Percentiles rank a stretch among this genome's conserved stretches.
Conservation (phyloP, 1,140 invertebrate species). For the Drosophila arawakana region DNA sequence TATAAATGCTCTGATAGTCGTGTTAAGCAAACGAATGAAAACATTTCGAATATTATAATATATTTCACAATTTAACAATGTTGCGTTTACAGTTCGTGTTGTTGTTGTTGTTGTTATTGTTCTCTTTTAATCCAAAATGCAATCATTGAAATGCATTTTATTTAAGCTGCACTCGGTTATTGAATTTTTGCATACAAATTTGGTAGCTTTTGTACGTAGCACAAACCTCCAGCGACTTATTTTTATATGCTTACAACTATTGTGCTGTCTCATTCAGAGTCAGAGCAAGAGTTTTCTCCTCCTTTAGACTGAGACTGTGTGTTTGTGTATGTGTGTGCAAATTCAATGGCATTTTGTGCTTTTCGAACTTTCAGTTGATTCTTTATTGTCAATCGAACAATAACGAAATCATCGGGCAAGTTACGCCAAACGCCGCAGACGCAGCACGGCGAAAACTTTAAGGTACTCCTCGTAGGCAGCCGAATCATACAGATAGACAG, state of each 20-base stretch:
- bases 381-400: conserved; percentile 83
- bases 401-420: conserved; percentile 81
- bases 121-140: conserved; percentile 74
- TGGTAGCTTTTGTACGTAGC: conserved; percentile 54
- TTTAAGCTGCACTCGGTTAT: conserved; percentile 77
- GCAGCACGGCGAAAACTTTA: conserved; percentile 77
- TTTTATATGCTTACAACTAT: conserved; percentile 76
- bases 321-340: conserved; percentile 34
- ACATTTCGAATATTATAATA: conserved; percentile 47
- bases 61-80: conserved; percentile 27
- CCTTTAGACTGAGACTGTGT: not conserved
- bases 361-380: conserved; percentile 81
- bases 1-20: conserved; percentile 22
- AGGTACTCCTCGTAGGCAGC: conserved; percentile 66
- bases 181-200: conserved; percentile 80
- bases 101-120: conserved; percentile 41
- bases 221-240: conserved; percentile 66
- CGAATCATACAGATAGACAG: conserved; percentile 5
- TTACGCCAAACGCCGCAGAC: conserved; percentile 76
- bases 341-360: conserved; percentile 78
- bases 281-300: conserved; percentile 22
- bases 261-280: conserved; percentile 26
- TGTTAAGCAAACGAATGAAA: conserved; percentile 18
- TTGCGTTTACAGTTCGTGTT: conserved; percentile 6
- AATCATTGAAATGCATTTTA: conserved; percentile 82